Evolutionary conservation across 2,797 vertebrate genomes (phyloP).

Genomic region (Trachurus trachurus): DNA sequence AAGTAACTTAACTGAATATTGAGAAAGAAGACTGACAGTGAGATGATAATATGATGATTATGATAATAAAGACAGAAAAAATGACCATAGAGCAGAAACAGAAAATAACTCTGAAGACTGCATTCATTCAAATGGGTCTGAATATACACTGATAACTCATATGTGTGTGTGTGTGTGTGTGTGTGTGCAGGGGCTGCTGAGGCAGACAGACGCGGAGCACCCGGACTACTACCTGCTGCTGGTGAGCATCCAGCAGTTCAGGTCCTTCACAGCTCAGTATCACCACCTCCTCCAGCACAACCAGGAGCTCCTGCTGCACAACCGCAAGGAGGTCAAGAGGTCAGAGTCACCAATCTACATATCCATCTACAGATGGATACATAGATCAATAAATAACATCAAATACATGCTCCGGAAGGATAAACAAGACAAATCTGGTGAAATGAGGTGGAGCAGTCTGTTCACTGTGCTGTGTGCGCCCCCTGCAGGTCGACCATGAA

Average conservation of each 20-base stretch:
- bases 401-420: background rate
- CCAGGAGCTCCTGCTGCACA: conserved; percentile 93
- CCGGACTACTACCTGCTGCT: conserved; percentile 97
- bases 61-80: background rate
- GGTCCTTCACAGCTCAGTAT: conserved; percentile 92
- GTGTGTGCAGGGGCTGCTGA: conserved; percentile 89
- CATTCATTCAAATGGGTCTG: too few relatives aligned
- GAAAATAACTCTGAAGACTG: background rate
- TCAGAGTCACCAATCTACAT: conserved; percentile 71
- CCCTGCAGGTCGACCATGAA: conserved; percentile 90
- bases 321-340: conserved; percentile 94
- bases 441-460: background rate
- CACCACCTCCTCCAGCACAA: conserved; percentile 95
- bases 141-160: background rate
- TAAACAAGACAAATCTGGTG: background rate
- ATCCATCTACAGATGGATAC: too few relatives aligned
- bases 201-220: conserved; percentile 94
- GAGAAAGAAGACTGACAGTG: too few relatives aligned
- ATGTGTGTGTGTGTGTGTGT: conserved; percentile 1
- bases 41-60: too few relatives aligned
- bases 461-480: conserved; percentile 27
- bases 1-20: too few relatives aligned
- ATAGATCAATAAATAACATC: background rate
- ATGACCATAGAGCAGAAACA: background rate
- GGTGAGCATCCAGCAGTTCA: conserved; percentile 95